phyloP scores from a whole-genome alignment of 1,140 invertebrate species.

The Drosophila repleta region DNA sequence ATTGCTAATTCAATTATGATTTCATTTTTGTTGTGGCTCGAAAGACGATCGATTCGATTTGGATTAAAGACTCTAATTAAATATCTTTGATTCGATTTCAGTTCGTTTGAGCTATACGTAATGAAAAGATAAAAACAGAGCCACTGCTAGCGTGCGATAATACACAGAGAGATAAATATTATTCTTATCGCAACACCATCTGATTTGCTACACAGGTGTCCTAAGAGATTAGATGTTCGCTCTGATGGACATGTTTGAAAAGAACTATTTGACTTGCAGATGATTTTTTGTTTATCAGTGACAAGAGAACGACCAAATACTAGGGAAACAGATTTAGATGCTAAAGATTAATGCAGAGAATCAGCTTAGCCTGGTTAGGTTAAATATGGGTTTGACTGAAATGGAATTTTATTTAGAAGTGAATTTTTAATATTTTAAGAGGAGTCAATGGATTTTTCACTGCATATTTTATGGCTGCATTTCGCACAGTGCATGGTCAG shows the following conservation, averaged over 20 bases:
- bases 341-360: too few species aligned
- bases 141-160: not conserved
- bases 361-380: too few species aligned
- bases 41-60: not conserved
- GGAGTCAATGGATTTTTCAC: not conserved
- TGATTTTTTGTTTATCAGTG: not conserved
- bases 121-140: not conserved
- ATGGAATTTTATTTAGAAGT: too few species aligned
- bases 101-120: not conserved
- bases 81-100: not conserved
- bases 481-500: conserved; percentile 51
- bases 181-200: conserved; percentile 19
- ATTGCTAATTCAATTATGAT: conserved; percentile 52
- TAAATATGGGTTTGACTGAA: too few species aligned
- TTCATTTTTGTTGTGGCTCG: conserved; percentile 20
- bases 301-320: too few species aligned
- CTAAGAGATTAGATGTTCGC: conserved; percentile 1
- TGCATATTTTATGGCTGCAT: conserved; percentile 29
- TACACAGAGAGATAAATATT: not conserved
- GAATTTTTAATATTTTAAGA: too few species aligned
- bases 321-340: not conserved
- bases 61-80: not conserved
- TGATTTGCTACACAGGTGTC: not conserved
- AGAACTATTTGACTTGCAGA: not conserved
- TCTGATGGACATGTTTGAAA: conserved; percentile 9